Evolutionary conservation across 64 coral and sea anemone species (phyloP), one percentile per base, ranked within the genome.

Genomic region (Stylophora pistillata): DNA sequence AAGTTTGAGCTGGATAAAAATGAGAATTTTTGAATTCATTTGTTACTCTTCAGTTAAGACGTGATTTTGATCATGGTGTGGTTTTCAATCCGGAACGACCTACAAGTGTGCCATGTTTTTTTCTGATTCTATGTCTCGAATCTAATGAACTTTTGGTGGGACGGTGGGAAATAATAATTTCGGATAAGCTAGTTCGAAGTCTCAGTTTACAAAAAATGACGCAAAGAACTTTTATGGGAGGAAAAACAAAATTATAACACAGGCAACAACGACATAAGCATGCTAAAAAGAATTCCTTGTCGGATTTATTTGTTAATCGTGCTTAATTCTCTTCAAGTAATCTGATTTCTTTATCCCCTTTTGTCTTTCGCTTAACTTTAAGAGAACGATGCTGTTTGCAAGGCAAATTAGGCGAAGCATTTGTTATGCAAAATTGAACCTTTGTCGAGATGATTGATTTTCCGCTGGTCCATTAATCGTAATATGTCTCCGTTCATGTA

Each of bases 401-500:
- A 78, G 52, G 75, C 75, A 78, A 53, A 78, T 78, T 56, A 78
- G 75, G 52, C 56, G 9, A 0, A 56, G 13, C 2, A 4, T 10
- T 79, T 79, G 55, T 79, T 26, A 79, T 79, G 77, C 29, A 79
- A 79, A 79, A 29, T 30, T 20, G n/a, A 9, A 26, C n/a, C 3
- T 60, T 79, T 79, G 77, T 79, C 15, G n/a, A 59, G 18, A 78
- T 56, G 77, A 79, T 79, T 79, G 55, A 79, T 59, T 79, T 32
- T 79, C 28, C 28, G 15, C 25, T 56, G 13, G 54, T 15, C 31
- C 9, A 79, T 79, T 79, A 59, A 57, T 78, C n/a, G 28, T 13
- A 26, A 26, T 56, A 55, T 78, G 75, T 78, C 77, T 58, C 56
- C 58, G 55, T 29, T 2, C 77, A 59, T 79, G 25, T 60, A 79